Base-by-base conservation (phyloP, 2,888 invertebrate genomes). In the Drosophila melanocephala region DNA sequence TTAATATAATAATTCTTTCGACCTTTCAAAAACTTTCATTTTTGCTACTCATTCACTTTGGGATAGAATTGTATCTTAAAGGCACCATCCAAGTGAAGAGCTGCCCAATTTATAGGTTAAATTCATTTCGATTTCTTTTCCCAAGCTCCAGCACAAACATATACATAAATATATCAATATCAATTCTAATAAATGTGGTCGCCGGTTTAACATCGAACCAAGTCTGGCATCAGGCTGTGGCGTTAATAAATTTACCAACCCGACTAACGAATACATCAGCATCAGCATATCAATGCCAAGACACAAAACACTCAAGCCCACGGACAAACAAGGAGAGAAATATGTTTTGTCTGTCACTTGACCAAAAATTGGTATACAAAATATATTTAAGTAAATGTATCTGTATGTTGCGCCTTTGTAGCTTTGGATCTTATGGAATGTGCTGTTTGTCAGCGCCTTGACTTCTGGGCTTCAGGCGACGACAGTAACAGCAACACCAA, bases 121-220 rank as follows among this genome's bases (percentile, higher is more conserved):
- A 39, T 16, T 58, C 22, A 39, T n/a, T 55, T 52, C 26, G 37
- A 56, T 57, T 60, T 42, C 47, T 50, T 51, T 28, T 16, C n/a
- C 28, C 19, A 57, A 32, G 44, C 22, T 44, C 16, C 10, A 0
- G 59, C 50, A 58, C 60, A 58, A 56, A 64, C 47, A 60, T 62
- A 55, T 62, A 66, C 76, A 85, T 79, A 77, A 74, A 87, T 85
- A 86, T 85, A 89, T 87, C 89, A 85, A 84, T 84, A 77, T 71
- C 71, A 79, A 87, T 84, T 89, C 84, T 87, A 85, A 76, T 85
- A 87, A 89, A 84, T 72, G 71, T 71, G 75, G 63, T 58, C 65
- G 68, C 68, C 68, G 56, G 33, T 56, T 55, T 61, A 50, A 55
- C 52, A 63, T 53, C 59, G 57, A 63, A 10, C 52, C 59, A 62